Evolutionary conservation across 2,888 invertebrate species (phyloP), one percentile per base, ranked within the genome.

Genomic region (Catocala nupta): DNA sequence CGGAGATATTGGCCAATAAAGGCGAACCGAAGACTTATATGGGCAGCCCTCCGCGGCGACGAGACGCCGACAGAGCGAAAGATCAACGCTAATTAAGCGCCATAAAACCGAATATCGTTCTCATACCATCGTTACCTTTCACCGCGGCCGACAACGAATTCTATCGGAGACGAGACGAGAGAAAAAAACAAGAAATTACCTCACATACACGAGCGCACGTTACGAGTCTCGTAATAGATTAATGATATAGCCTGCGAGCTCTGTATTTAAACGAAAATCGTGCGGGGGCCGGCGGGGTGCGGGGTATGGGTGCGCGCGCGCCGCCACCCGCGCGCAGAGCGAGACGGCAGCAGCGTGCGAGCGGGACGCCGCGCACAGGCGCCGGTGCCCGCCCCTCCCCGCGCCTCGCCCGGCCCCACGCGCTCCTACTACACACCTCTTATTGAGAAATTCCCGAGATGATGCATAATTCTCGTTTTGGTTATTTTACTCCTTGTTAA

Each of bases 381-480:
- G 76, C 78, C 78, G 76, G 69, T 65, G 73, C 75, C 68, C 67
- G 73, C 76, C 50, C 74, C 75, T 43, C 72, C 59, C 83, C 87
- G 80, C 75, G 73, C 71, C 74, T 58, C 63, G 59, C 59, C 70
- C 79, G 90, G 89, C 91, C 91, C 92, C 93, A 91, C 92, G 89
- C 90, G 90, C 88, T 70, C 59, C 63, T 59, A 51, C 63, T 63
- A 63, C 63, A 83, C 87, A 86, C 86, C 82, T 87, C 90, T 92
- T 92, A 93, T 93, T 93, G 93, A 93, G 93, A 93, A 93, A 93
- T 93, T 91, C 93, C 82, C 91, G 82, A 92, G 90, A 90, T 88
- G 91, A 90, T 89, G 92, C 90, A 91, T 90, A 91, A 88, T 92
- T 88, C 87, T 89, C 87, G 83, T 91, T 92, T 92, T 90, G 87